Evolutionary conservation across 2,797 vertebrate species (phyloP).

Genomic region (Eurystomus glaucurus): DNA sequence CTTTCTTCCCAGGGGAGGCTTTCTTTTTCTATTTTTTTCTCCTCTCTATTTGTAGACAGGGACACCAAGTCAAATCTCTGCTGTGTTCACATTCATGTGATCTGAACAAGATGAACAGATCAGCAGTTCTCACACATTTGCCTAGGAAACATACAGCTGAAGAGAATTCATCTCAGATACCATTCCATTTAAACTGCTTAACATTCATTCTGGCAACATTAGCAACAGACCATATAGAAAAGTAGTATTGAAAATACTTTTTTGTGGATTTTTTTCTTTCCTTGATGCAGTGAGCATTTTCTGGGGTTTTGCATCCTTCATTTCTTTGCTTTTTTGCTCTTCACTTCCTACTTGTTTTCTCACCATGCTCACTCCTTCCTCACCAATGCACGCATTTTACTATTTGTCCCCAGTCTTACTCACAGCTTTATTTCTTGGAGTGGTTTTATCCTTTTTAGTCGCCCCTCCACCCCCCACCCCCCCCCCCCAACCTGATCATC

Average conservation of each 20-base stretch:
- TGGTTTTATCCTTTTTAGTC: not conserved
- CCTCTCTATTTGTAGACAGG: conserved; percentile 24
- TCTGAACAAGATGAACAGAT: conserved; percentile 40
- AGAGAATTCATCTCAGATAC: conserved; percentile 36
- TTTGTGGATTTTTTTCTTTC: not conserved
- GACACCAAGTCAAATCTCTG: conserved; percentile 33
- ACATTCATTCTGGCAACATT: conserved; percentile 16
- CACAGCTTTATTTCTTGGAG: not conserved
- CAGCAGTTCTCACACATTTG: conserved; percentile 61
- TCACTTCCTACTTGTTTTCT: conserved; percentile 9
- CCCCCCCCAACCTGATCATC: not conserved
- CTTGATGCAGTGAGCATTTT: not conserved
- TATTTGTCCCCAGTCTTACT: not conserved
- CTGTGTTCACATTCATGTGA: conserved; percentile 50
- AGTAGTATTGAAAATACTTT: not conserved
- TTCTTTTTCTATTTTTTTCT: not conserved
- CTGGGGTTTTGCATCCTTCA: not conserved
- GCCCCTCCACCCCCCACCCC: accelerated
- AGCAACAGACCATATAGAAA: not conserved
- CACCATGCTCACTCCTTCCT: not conserved
- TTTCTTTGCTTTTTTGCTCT: not conserved
- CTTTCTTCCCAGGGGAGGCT: conserved; percentile 58
- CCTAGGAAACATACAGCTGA: conserved; percentile 8
- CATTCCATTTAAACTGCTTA: conserved; percentile 8
- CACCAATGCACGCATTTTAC: not conserved